Conservation (phyloP, 2,113 vertebrate genomes). For the Tringa solitaria region DNA sequence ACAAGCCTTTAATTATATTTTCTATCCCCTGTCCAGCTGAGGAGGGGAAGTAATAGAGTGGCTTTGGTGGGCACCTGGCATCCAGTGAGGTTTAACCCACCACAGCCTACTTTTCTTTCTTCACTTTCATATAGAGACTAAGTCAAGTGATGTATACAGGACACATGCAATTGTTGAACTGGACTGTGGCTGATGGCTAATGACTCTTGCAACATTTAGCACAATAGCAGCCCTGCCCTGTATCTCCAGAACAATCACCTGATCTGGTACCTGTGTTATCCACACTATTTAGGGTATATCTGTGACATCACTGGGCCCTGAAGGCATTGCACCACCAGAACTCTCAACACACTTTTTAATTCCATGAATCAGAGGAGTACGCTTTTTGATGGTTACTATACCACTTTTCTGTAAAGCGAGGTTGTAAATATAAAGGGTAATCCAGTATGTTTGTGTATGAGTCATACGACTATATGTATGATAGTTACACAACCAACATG, state of each 20-base stretch:
- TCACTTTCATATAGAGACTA: neutral
- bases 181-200: neutral
- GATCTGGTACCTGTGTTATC: neutral
- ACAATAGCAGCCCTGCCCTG: neutral
- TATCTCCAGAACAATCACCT: neutral
- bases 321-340: neutral
- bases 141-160: neutral
- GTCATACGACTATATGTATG: neutral
- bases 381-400: neutral
- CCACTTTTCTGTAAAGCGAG: neutral
- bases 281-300: neutral
- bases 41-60: neutral
- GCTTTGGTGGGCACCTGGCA: neutral
- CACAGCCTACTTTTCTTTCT: neutral
- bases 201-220: neutral
- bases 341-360: neutral
- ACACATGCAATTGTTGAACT: neutral
- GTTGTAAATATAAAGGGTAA: neutral
- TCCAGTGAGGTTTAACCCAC: neutral
- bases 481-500: neutral
- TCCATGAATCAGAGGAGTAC: neutral
- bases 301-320: neutral
- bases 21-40: neutral
- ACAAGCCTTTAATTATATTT: neutral
- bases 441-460: neutral